A percentile compares a stretch with the other conserved stretches of the same genome.
These are phyloP conservation scores for Platycercus adscitus DNA, from an alignment of 2,113 vertebrate species.

Conservation along the genomic window DNA sequence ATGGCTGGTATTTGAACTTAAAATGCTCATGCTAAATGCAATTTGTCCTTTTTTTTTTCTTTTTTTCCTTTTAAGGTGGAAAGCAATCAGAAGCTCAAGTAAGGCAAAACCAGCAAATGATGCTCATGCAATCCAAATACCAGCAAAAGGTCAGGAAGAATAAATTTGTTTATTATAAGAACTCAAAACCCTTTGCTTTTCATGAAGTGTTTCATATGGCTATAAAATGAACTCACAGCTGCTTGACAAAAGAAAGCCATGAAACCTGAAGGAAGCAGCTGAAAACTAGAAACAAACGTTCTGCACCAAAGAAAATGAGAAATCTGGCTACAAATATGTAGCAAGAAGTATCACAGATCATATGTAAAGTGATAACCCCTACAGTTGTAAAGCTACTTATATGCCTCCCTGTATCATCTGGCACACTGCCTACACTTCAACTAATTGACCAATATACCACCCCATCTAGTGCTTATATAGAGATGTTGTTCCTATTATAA, in stretches of 20 bases:
- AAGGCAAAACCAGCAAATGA: constrained; percentile 78
- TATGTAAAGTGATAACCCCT: background rate
- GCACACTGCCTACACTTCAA: background rate
- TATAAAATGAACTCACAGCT: constrained; percentile 26
- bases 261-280: background rate
- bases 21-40: background rate
- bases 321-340: background rate
- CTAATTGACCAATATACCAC: constrained; percentile 16
- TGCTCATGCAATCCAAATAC: constrained; percentile 73
- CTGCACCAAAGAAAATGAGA: constrained; percentile 10
- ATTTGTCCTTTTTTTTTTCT: background rate
- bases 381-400: background rate
- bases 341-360: background rate
- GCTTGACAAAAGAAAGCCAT: constrained; percentile 13
- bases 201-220: background rate
- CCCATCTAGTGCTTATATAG: background rate
- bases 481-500: background rate
- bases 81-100: constrained; percentile 72
- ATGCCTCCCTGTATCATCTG: fast-evolving
- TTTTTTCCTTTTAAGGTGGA: constrained; percentile 73
- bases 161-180: constrained; percentile 16
- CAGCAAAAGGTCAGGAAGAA: constrained; percentile 81
- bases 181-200: background rate
- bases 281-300: constrained; percentile 24
- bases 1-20: constrained; percentile 48